phyloP scores from a whole-genome alignment of 1,140 invertebrate genomes.

The Drosophila nannoptera region DNA sequence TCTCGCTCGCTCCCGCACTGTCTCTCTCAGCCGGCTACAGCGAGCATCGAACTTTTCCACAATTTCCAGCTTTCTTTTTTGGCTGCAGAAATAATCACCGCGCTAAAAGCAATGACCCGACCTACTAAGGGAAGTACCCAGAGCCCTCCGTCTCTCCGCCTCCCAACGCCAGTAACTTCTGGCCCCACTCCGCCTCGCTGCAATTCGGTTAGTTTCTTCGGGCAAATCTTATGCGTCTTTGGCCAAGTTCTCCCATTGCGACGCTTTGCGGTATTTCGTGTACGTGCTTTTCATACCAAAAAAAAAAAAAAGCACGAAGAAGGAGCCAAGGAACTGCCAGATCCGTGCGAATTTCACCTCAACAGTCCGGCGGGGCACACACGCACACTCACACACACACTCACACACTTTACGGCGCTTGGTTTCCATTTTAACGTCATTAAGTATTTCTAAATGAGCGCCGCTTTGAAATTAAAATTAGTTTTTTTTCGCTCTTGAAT shows the following conservation, averaged over 20 bases:
- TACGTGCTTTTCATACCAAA: constrained; percentile 61
- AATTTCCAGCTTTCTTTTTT: constrained; percentile 9
- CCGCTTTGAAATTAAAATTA: constrained; percentile 66
- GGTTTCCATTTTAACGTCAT: constrained; percentile 66
- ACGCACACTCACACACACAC: no score
- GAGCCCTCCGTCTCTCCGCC: background rate
- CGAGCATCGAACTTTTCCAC: constrained; percentile 32
- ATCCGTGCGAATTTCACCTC: constrained; percentile 48
- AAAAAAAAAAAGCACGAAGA: constrained; percentile 16
- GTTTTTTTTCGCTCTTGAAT: constrained; percentile 57
- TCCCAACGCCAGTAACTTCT: no score
- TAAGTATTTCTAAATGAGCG: constrained; percentile 65
- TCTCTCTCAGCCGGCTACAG: constrained; percentile 37
- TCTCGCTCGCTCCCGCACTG: background rate
- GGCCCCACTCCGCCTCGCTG: constrained; percentile 4
- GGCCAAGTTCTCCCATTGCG: constrained; percentile 12
- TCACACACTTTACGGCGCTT: constrained; percentile 58
- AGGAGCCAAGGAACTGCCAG: constrained; percentile 3
- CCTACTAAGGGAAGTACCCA: constrained; percentile 25
- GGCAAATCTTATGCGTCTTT: constrained; percentile 39
- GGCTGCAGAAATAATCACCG: constrained; percentile 51
- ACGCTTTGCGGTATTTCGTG: constrained; percentile 57
- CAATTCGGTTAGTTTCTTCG: constrained; percentile 29
- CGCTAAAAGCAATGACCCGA: constrained; percentile 60
- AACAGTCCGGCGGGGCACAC: background rate